Evolutionary conservation across 2,888 invertebrate genomes (phyloP).

Genomic region (Miltochrista miniata): DNA sequence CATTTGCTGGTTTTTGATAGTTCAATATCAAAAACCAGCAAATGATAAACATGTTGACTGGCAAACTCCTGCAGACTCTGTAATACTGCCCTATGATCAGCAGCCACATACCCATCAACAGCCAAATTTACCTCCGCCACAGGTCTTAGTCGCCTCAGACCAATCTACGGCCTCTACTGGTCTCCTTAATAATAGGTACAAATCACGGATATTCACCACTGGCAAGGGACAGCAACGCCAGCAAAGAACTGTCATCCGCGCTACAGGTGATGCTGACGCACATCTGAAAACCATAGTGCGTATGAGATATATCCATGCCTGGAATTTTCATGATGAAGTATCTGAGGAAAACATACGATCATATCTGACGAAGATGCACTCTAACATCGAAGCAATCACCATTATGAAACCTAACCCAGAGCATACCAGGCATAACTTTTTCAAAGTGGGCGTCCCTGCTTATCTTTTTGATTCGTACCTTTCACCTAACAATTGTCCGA

Average conservation of each 20-base stretch:
- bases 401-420: background rate
- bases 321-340: background rate
- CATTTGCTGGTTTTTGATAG: no score
- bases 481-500: background rate
- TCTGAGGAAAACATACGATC: background rate
- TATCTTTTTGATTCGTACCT: background rate
- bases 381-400: background rate
- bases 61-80: no score
- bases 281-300: background rate
- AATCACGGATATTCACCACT: no score
- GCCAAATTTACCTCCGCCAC: no score
- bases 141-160: no score
- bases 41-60: no score
- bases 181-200: no score
- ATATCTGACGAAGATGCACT: background rate
- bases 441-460: background rate
- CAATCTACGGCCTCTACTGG: no score
- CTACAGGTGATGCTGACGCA: background rate
- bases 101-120: no score
- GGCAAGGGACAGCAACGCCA: no score
- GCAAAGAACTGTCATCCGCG: background rate
- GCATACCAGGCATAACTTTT: background rate
- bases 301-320: background rate
- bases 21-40: no score
- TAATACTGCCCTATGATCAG: no score